Percentiles rank a stretch among this genome's conserved stretches.
Conservation (phyloP, 2,113 vertebrate species). For the Brachypodius melanocephalos region DNA sequence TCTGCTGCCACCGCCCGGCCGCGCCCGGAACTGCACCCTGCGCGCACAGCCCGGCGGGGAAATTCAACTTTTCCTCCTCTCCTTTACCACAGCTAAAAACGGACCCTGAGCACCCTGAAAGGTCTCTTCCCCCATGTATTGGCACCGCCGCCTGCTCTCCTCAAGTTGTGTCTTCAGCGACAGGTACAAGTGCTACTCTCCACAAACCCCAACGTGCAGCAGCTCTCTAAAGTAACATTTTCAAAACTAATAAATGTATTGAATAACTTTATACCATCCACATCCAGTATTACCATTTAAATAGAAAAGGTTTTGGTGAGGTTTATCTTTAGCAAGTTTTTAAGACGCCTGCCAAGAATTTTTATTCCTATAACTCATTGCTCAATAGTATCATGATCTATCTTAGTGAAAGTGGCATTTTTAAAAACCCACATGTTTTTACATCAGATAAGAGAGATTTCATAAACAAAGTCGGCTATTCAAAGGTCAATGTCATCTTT, state of each 20-base stretch:
- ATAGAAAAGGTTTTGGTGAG: background rate
- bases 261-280: background rate
- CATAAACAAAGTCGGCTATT: background rate
- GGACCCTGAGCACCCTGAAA: rapidly evolving
- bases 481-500: background rate
- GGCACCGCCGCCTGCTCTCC: background rate
- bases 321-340: background rate
- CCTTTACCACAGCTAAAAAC: rapidly evolving
- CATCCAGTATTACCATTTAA: background rate
- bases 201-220: background rate
- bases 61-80: background rate
- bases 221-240: background rate
- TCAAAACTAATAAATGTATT: background rate
- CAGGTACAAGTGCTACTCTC: rapidly evolving
- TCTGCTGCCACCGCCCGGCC: background rate
- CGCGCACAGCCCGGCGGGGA: background rate
- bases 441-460: background rate
- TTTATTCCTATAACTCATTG: background rate
- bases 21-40: background rate
- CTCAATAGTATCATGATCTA: background rate
- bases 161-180: rapidly evolving
- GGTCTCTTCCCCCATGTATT: rapidly evolving
- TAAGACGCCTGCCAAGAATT: background rate
- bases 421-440: rapidly evolving
- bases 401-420: background rate